Percentiles rank a stretch among this genome's conserved stretches.
phyloP scores from a whole-genome alignment of 2,888 invertebrate genomes.

The Acrocera orbiculus region DNA sequence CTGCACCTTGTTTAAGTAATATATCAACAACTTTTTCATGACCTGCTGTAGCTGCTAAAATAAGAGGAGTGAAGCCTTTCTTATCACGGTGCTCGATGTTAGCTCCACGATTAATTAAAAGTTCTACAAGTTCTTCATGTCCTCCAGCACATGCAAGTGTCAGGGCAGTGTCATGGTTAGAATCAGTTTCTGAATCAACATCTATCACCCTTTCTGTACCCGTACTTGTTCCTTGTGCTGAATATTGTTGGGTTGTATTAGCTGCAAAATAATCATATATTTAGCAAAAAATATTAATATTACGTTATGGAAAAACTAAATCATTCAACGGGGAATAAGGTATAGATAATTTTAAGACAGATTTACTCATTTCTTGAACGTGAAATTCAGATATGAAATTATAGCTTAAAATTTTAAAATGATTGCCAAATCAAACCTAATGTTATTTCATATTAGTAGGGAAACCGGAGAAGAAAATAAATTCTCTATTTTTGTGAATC shows the following conservation, averaged over 20 bases:
- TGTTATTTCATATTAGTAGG: too few relatives aligned
- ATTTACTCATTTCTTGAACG: too few relatives aligned
- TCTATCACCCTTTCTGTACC: slow-evolving; percentile 63
- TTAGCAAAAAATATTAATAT: too few relatives aligned
- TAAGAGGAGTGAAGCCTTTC: slow-evolving; percentile 95
- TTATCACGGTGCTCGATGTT: slow-evolving; percentile 97
- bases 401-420: too few relatives aligned
- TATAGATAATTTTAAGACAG: too few relatives aligned
- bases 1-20: slow-evolving; percentile 83
- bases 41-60: slow-evolving; percentile 92
- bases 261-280: slow-evolving; percentile 5
- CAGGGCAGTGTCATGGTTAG: slow-evolving; percentile 95
- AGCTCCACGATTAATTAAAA: slow-evolving; percentile 79
- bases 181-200: slow-evolving; percentile 95
- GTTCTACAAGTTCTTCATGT: slow-evolving; percentile 85
- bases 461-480: too few relatives aligned
- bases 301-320: too few relatives aligned
- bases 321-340: too few relatives aligned
- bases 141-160: slow-evolving; percentile 96
- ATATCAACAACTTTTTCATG: slow-evolving; percentile 80
- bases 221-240: slow-evolving; percentile 26
- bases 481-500: too few relatives aligned
- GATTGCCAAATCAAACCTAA: too few relatives aligned
- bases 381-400: too few relatives aligned
- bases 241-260: slow-evolving; percentile 19